Evolutionary conservation across 2,113 vertebrate genomes (phyloP).

Genomic region (Rhinopithecus roxellana): DNA sequence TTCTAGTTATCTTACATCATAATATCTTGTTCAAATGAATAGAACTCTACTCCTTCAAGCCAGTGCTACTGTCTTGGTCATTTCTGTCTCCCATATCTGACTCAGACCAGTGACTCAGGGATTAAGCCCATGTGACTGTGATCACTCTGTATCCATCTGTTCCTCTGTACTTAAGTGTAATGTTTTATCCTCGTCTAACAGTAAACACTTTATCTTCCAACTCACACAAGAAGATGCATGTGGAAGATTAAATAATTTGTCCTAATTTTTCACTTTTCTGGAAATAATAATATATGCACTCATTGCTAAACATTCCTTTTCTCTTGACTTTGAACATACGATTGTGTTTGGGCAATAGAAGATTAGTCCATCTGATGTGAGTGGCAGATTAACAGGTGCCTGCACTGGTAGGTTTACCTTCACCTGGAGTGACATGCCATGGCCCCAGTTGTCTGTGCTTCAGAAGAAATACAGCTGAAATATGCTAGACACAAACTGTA

Average conservation of each 20-base stretch:
- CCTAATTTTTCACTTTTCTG: background rate
- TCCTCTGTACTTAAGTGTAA: background rate
- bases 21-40: no score
- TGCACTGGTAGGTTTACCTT: background rate
- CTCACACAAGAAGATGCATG: background rate
- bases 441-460: fast-evolving
- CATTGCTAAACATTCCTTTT: no score
- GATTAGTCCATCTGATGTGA: background rate
- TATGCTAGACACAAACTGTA: fast-evolving
- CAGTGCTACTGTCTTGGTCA: no score
- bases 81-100: background rate
- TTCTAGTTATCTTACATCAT: background rate
- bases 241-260: background rate
- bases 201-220: background rate
- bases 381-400: background rate
- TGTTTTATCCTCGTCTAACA: background rate
- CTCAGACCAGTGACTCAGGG: background rate
- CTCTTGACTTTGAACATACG: background rate
- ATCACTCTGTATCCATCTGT: background rate
- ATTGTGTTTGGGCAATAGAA: background rate
- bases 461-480: background rate
- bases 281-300: background rate
- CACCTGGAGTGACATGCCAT: no score
- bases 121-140: background rate
- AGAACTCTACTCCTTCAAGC: background rate